A percentile compares a stretch with the other conserved stretches of the same genome.
Evolutionary conservation across 2,888 invertebrate genomes (phyloP).

Genomic region (Stegophylla sp.): DNA sequence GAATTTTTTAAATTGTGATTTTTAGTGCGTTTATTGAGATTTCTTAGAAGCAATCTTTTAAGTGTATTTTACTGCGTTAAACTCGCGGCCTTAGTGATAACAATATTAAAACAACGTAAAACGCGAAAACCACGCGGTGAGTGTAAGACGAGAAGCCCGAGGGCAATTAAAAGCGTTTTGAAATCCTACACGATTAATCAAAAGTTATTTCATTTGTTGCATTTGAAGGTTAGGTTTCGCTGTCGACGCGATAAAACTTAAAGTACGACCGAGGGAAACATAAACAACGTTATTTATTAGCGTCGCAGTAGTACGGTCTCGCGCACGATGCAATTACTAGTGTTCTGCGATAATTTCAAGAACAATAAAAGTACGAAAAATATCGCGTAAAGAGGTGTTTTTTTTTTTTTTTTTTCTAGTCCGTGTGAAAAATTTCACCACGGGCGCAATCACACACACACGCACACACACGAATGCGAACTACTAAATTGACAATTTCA

Average conservation of each 20-base stretch:
- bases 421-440: background rate
- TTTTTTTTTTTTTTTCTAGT: too few species aligned
- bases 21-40: too few species aligned
- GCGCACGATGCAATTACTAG: background rate
- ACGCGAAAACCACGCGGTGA: conserved; percentile 3
- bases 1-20: too few species aligned
- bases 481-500: too few species aligned
- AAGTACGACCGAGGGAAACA: conserved; percentile 2
- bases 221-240: background rate
- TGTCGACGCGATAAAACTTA: background rate
- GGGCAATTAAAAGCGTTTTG: conserved; percentile 15
- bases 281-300: background rate
- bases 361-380: background rate
- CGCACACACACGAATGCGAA: too few species aligned
- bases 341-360: conserved; percentile 9
- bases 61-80: too few species aligned
- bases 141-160: too few species aligned
- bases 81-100: too few species aligned
- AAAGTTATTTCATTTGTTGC: conserved; percentile 4
- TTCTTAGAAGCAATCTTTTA: too few species aligned
- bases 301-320: background rate
- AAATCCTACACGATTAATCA: conserved; percentile 30
- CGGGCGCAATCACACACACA: too few species aligned
- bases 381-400: too few species aligned
- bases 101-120: too few species aligned